Base-by-base conservation (phyloP, 2,113 vertebrate species). In the Mionectes macconnelli region DNA sequence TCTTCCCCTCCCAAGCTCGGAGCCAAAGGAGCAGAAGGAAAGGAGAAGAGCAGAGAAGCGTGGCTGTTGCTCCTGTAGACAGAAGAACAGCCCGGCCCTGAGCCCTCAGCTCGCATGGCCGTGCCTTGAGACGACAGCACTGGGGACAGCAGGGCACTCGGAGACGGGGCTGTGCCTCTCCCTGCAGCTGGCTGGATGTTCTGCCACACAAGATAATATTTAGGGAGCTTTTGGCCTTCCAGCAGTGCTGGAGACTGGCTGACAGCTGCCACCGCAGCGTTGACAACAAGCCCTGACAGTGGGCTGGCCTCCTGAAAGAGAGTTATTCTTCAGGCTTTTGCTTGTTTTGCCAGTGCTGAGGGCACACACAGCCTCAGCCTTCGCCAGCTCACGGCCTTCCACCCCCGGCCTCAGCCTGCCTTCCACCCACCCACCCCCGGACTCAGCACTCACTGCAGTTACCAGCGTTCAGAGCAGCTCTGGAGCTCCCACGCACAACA, bases 151-250 rank as follows among this genome's bases (percentile, higher is more conserved):
- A 3, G 94, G 91, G 21, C 74, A 84, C 53, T 17, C 31, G 21
- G 91, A 60, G 91, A 84, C 57, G 30, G 84, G 74, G 91, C 89
- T 68, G 76, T 5, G 8, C 33, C 76, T 64, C 76, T 69, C 72
- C 69, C 84, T 0, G 18, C 95, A 96, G 95, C 91, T 95, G 96
- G 62, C 0, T 4, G 13, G 39, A 2, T 7, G 35, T 56, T 75
- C 94, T 92, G 89, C 80, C 56, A 42, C 84, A 84, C 45, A 60
- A 89, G 62, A 93, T 78, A 91, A 95, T 52, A 94, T 87, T 91
- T 94, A 84, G 81, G 82, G 70, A 94, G 93, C 84, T 82, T 85
- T 77, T 76, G 87, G 84, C 62, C 89, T 69, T 28, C 77, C 77
- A 89, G 89, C 66, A 49, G 8, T 1, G 0, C 89, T 62, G 66